These are phyloP conservation scores for Agriopis leucophaearia DNA, from an alignment of 2,888 invertebrate species.

Conservation along the genomic window DNA sequence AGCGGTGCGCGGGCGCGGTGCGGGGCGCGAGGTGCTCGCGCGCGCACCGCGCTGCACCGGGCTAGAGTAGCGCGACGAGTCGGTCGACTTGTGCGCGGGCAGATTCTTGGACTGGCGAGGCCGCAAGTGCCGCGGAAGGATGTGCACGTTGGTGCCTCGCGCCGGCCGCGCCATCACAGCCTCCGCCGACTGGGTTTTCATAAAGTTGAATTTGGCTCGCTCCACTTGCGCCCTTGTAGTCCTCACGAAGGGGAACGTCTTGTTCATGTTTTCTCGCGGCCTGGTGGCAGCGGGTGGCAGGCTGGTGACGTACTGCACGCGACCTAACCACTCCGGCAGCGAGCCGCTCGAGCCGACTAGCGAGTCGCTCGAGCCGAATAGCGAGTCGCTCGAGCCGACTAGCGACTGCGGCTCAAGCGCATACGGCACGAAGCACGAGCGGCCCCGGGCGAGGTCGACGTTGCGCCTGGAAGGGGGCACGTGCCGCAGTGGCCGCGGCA, in stretches of 20 bases:
- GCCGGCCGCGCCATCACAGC: slow-evolving; percentile 37
- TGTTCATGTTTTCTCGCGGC: not conserved
- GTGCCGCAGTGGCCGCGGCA: slow-evolving; percentile 13
- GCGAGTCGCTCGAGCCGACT: slow-evolving; percentile 4
- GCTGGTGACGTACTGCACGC: not conserved
- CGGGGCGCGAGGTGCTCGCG: slow-evolving; percentile 79
- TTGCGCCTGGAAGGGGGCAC: slow-evolving; percentile 55
- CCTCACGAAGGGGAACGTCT: slow-evolving; percentile 59
- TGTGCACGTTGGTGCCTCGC: slow-evolving; percentile 58
- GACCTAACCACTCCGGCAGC: slow-evolving; percentile 30
- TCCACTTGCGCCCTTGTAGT: slow-evolving; percentile 79
- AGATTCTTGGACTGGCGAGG: slow-evolving; percentile 66
- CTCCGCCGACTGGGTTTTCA: slow-evolving; percentile 63
- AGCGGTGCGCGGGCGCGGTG: slow-evolving; percentile 74
- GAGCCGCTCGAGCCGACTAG: slow-evolving; percentile 2
- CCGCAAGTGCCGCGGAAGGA: slow-evolving; percentile 88
- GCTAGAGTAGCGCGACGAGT: slow-evolving; percentile 90
- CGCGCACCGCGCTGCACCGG: slow-evolving; percentile 76
- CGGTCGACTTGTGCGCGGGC: slow-evolving; percentile 73
- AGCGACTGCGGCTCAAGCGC: slow-evolving; percentile 58
- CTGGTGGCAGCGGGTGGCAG: not conserved
- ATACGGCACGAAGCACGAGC: slow-evolving; percentile 73
- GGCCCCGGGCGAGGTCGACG: slow-evolving; percentile 70
- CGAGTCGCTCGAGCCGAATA: not conserved
- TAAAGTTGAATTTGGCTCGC: slow-evolving; percentile 73